These are phyloP conservation scores for Cheilosia soror DNA, from an alignment of 2,888 invertebrate species.

Conservation along the genomic window DNA sequence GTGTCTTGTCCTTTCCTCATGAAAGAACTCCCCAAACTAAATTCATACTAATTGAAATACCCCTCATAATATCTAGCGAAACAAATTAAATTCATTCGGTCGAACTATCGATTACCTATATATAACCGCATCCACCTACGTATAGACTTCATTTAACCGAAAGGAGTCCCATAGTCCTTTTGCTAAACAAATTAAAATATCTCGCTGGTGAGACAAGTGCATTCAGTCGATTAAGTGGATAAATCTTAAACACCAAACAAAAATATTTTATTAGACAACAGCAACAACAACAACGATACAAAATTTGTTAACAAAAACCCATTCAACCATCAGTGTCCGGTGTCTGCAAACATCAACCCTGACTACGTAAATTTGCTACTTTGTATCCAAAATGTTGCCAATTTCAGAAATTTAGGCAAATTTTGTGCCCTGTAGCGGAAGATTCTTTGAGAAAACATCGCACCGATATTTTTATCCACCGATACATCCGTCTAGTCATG, in stretches of 20 bases:
- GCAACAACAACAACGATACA: neutral
- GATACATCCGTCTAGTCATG: conserved; percentile 31
- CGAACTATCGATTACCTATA: too few species aligned
- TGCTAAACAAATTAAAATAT: conserved; percentile 54
- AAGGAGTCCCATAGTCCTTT: neutral
- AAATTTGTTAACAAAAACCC: conserved; percentile 37
- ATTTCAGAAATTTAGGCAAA: conserved; percentile 28
- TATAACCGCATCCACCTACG: too few species aligned
- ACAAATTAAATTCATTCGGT: too few species aligned
- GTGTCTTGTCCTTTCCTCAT: too few species aligned
- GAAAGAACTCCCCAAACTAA: too few species aligned
- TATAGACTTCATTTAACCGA: too few species aligned
- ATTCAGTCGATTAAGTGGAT: conserved; percentile 74
- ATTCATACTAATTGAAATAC: too few species aligned
- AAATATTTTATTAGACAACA: conserved; percentile 26
- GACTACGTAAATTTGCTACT: conserved; percentile 27
- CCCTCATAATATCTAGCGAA: too few species aligned
- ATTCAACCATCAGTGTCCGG: conserved; percentile 45
- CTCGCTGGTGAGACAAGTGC: conserved; percentile 66
- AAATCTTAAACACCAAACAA: conserved; percentile 71
- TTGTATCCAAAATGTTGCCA: conserved; percentile 66
- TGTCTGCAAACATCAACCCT: conserved; percentile 40
- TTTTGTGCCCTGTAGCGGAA: conserved; percentile 55
- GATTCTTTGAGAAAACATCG: conserved; percentile 31
- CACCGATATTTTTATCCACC: neutral